phyloP scores from a whole-genome alignment of 2,113 vertebrate genomes.

The Anser brachyrhynchus region DNA sequence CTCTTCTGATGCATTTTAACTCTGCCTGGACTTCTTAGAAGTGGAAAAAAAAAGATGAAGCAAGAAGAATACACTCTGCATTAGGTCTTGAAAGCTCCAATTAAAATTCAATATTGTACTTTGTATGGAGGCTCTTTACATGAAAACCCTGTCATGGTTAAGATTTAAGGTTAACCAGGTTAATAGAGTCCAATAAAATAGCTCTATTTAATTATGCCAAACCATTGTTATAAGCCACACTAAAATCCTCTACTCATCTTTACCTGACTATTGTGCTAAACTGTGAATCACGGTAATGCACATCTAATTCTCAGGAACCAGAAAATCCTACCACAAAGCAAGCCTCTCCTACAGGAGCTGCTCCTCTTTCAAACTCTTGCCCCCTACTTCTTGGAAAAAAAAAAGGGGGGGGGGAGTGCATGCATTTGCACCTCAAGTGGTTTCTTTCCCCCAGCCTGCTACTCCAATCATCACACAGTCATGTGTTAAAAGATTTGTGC shows the following conservation, averaged over 20 bases:
- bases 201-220: slow-evolving; percentile 55
- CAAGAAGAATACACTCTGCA: background rate
- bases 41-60: background rate
- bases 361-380: background rate
- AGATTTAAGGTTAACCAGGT: slow-evolving; percentile 72
- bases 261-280: slow-evolving; percentile 19
- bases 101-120: slow-evolving; percentile 70
- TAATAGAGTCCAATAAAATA: slow-evolving; percentile 71
- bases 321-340: background rate
- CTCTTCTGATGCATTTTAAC: background rate
- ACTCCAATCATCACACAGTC: slow-evolving; percentile 24
- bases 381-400: background rate
- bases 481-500: slow-evolving; percentile 42
- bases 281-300: background rate
- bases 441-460: slow-evolving; percentile 28
- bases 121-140: slow-evolving; percentile 52
- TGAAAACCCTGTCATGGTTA: slow-evolving; percentile 59
- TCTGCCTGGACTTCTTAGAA: background rate
- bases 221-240: slow-evolving; percentile 5
- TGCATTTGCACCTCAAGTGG: slow-evolving; percentile 29
- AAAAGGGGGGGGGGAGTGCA: background rate
- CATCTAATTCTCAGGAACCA: background rate
- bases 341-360: background rate
- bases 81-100: slow-evolving; percentile 52
- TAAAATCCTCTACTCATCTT: slow-evolving; percentile 29